Conservation (phyloP, 2,113 vertebrate genomes). For the Hippoglossus stenolepis region DNA sequence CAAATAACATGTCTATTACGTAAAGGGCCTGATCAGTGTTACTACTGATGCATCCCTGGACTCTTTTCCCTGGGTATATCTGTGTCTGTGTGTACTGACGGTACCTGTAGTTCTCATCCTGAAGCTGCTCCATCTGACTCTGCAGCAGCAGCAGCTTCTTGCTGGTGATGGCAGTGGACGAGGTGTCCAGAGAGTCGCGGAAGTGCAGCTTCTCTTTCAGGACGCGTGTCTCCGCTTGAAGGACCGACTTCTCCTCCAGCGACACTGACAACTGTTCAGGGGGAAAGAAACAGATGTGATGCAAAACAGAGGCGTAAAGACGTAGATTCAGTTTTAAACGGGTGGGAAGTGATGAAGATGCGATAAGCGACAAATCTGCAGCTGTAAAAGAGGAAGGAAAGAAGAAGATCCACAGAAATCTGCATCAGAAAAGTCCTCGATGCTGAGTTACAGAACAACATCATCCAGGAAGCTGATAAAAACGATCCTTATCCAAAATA, state of each 20-base stretch:
- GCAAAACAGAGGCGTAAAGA: too few relatives aligned
- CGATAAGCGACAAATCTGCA: not conserved
- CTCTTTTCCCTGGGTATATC: not conserved
- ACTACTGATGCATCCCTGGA: too few relatives aligned
- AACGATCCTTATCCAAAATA: not conserved
- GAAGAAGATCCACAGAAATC: not conserved
- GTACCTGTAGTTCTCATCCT: constrained; percentile 94
- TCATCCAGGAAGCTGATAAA: not conserved
- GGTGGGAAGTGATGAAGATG: not conserved
- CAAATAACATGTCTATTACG: too few relatives aligned
- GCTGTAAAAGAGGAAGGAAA: not conserved
- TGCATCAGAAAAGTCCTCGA: not conserved
- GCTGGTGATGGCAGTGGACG: constrained; percentile 81
- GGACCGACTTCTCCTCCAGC: constrained; percentile 86
- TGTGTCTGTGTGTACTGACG: not conserved
- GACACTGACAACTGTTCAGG: constrained; percentile 80
- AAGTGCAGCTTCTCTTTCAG: constrained; percentile 81
- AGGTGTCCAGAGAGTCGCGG: constrained; percentile 71
- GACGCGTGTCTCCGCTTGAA: constrained; percentile 80
- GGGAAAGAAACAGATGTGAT: not conserved
- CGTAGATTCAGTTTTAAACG: not conserved
- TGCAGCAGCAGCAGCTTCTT: constrained; percentile 92
- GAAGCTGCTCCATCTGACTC: constrained; percentile 92
- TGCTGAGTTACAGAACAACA: not conserved
- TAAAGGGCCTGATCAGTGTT: not conserved